Percentiles rank a stretch among this genome's conserved stretches.
Conservation (phyloP, 2,113 vertebrate genomes). For the Rhynchopsitta pachyrhyncha region DNA sequence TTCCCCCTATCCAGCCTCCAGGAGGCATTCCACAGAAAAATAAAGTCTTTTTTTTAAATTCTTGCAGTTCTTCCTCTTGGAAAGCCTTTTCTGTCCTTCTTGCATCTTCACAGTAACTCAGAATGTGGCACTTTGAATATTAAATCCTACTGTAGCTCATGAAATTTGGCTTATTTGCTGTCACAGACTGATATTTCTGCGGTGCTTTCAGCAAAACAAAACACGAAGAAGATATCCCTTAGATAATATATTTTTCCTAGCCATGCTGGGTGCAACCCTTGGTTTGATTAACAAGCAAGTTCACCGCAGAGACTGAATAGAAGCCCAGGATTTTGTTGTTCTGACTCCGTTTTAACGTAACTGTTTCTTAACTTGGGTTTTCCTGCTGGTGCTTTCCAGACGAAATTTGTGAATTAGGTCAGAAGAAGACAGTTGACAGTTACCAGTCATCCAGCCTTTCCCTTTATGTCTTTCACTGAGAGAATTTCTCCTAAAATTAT, state of each 20-base stretch:
- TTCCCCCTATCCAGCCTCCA: background rate
- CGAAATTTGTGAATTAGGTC: background rate
- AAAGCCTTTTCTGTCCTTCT: background rate
- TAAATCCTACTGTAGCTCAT: background rate
- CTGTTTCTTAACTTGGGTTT: slow-evolving; percentile 13
- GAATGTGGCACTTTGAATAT: background rate
- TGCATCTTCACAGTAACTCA: background rate
- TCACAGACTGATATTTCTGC: background rate
- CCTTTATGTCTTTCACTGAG: background rate
- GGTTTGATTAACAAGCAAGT: slow-evolving; percentile 11
- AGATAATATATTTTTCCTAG: slow-evolving; percentile 21
- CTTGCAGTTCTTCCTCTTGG: background rate
- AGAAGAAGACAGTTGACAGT: background rate
- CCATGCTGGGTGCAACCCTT: background rate
- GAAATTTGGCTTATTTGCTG: slow-evolving; percentile 29
- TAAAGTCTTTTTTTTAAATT: background rate
- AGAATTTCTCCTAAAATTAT: background rate
- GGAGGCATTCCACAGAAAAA: background rate
- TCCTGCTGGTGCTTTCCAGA: slow-evolving; percentile 23
- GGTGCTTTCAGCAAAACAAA: slow-evolving; percentile 42
- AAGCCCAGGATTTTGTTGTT: slow-evolving; percentile 27
- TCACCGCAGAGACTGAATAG: slow-evolving; percentile 4
- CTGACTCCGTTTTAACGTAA: slow-evolving; percentile 7
- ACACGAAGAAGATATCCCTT: background rate
- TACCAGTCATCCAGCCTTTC: background rate